phyloP scores from a whole-genome alignment of 2,888 invertebrate species.

The Xylocampa areola region DNA sequence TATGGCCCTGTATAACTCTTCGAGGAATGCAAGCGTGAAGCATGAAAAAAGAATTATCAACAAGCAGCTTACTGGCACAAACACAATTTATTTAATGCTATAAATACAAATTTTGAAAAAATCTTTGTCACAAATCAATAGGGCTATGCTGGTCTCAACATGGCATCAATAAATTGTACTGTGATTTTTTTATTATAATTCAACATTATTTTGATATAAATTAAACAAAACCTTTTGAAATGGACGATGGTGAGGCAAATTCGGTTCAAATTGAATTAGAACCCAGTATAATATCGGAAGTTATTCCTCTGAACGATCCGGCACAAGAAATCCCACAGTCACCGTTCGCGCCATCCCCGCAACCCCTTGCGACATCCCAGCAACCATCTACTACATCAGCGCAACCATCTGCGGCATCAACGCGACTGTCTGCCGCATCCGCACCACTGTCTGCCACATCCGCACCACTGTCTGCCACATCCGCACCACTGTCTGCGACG shows the following conservation, averaged over 20 bases:
- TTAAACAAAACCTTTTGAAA: slow-evolving; percentile 33
- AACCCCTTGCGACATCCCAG: background rate
- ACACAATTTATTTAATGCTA: slow-evolving; percentile 2
- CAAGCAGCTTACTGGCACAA: slow-evolving; percentile 1
- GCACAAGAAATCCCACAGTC: slow-evolving; percentile 2
- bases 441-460: background rate
- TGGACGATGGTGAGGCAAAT: slow-evolving; percentile 48
- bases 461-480: background rate
- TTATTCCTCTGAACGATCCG: slow-evolving; percentile 8
- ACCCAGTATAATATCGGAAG: slow-evolving; percentile 37
- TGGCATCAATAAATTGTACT: slow-evolving; percentile 55
- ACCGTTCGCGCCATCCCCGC: slow-evolving; percentile 1
- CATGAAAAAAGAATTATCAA: too few species aligned
- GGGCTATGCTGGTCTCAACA: slow-evolving; percentile 68
- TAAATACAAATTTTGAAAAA: slow-evolving; percentile 33
- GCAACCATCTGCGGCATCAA: too few species aligned
- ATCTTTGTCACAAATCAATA: slow-evolving; percentile 64
- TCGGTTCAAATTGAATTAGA: slow-evolving; percentile 40
- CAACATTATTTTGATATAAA: slow-evolving; percentile 36
- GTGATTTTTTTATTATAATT: slow-evolving; percentile 61
- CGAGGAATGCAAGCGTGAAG: too few species aligned
- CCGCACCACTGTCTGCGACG: background rate
- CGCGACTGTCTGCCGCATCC: background rate
- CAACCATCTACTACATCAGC: too few species aligned
- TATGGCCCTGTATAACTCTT: too few species aligned